phyloP scores from a whole-genome alignment of 2,113 vertebrate species.

The Epinephelus fuscoguttatus region DNA sequence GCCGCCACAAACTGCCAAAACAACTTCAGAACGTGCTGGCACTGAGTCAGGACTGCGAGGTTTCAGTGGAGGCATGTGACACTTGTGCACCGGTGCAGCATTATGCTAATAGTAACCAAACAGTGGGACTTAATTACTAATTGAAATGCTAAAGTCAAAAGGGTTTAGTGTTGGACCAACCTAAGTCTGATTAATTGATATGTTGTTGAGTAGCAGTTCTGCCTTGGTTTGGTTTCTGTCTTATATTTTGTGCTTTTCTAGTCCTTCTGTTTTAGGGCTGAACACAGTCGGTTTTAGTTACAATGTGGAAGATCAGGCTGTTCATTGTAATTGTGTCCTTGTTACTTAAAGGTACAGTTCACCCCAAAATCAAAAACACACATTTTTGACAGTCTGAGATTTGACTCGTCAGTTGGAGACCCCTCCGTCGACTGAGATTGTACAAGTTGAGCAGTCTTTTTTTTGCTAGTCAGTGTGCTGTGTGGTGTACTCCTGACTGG shows the following conservation, averaged over 20 bases:
- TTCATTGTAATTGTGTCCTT: no score
- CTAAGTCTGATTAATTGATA: neutral
- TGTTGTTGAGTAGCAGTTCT: neutral
- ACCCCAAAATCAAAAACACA: no score
- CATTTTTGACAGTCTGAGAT: no score
- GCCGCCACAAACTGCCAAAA: neutral
- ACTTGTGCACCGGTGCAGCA: neutral
- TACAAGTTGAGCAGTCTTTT: no score
- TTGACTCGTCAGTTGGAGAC: no score
- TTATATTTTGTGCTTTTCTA: neutral
- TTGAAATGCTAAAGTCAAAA: neutral
- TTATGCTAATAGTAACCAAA: neutral
- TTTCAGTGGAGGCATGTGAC: neutral
- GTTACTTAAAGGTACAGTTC: no score
- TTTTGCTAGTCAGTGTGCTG: no score
- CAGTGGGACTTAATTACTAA: neutral
- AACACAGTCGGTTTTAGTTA: no score
- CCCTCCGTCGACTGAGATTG: no score
- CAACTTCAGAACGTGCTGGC: neutral
- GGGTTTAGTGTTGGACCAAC: neutral
- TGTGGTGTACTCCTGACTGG: no score
- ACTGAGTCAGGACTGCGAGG: neutral
- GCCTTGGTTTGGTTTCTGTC: neutral
- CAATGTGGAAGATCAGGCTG: no score
- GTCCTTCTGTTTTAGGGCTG: no score